A percentile compares a stretch with the other conserved stretches of the same genome.
Evolutionary conservation across 2,113 vertebrate genomes (phyloP).

Genomic region (Macrotis lagotis): DNA sequence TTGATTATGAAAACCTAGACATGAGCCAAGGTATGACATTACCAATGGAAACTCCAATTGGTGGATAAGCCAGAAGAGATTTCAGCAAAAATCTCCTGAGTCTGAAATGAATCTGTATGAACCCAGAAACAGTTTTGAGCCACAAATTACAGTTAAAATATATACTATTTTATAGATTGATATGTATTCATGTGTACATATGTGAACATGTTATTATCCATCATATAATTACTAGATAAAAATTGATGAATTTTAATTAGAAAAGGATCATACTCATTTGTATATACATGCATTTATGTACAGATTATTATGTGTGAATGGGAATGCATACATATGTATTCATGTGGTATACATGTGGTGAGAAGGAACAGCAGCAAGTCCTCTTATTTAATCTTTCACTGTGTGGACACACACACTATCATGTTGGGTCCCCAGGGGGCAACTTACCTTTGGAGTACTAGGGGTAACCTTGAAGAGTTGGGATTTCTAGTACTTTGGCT

Average conservation of each 20-base stretch:
- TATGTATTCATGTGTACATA: neutral
- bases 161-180: neutral
- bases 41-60: neutral
- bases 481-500: neutral
- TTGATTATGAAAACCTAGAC: neutral
- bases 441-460: neutral
- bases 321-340: neutral
- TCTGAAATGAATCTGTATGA: neutral
- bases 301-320: neutral
- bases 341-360: neutral
- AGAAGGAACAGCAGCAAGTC: neutral
- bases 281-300: neutral
- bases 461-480: neutral
- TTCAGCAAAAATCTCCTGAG: neutral
- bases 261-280: neutral
- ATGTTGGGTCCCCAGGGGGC: neutral
- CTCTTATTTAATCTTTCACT: neutral
- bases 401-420: neutral
- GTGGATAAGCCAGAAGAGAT: neutral
- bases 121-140: neutral
- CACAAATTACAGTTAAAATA: neutral
- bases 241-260: neutral
- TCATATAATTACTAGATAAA: neutral
- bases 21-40: neutral
- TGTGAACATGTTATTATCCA: neutral